A percentile compares a stretch with the other conserved stretches of the same genome.
phyloP scores from a whole-genome alignment of 1,140 invertebrate species.

The Pseudomyrmex dendroicus region DNA sequence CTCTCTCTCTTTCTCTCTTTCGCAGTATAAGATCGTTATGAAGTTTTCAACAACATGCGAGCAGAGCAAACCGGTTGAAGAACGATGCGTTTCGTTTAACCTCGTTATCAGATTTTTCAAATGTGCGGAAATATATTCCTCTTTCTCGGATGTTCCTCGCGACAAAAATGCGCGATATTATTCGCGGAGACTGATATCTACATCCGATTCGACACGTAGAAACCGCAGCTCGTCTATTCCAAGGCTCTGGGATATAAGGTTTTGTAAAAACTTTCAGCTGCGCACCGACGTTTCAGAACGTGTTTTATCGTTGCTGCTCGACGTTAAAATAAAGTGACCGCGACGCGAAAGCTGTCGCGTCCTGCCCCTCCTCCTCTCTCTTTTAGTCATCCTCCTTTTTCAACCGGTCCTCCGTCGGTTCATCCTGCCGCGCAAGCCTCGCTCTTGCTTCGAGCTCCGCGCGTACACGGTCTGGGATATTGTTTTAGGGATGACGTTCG shows the following conservation, averaged over 20 bases:
- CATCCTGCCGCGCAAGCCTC: constrained; percentile 10
- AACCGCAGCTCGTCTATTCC: neutral
- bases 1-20: constrained; percentile 37
- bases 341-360: constrained; percentile 18
- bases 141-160: constrained; percentile 3
- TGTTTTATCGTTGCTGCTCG: constrained; percentile 33
- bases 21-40: neutral
- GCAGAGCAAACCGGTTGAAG: too few relatives aligned
- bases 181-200: constrained; percentile 28
- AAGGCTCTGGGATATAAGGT: constrained; percentile 26
- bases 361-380: constrained; percentile 2
- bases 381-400: constrained; percentile 30
- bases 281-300: constrained; percentile 30
- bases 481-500: constrained; percentile 71
- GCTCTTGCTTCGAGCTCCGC: constrained; percentile 19
- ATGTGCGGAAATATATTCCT: constrained; percentile 16
- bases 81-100: constrained; percentile 30
- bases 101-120: constrained; percentile 53
- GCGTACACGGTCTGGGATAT: constrained; percentile 60
- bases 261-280: constrained; percentile 49
- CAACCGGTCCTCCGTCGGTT: constrained; percentile 20
- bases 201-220: constrained; percentile 18
- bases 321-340: constrained; percentile 59
- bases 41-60: too few relatives aligned
- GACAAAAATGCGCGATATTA: constrained; percentile 30